Percentiles rank a stretch among this genome's conserved stretches.
Evolutionary conservation across 2,888 invertebrate species (phyloP).

Genomic region (Nasonovia ribisnigri): DNA sequence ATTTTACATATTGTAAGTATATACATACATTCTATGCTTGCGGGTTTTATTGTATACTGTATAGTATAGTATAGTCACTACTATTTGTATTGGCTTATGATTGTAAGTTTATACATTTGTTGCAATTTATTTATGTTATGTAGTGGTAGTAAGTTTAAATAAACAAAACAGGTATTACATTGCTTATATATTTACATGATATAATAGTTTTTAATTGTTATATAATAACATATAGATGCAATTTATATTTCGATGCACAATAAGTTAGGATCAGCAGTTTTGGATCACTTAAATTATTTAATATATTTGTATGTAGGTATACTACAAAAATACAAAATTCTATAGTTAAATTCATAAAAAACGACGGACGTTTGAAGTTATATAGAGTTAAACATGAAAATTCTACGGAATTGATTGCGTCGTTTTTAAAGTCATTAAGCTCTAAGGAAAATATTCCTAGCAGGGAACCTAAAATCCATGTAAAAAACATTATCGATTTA

Average conservation of each 20-base stretch:
- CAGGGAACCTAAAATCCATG: not conserved
- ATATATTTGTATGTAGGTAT: slow-evolving; percentile 31
- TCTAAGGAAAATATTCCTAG: not conserved
- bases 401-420: not conserved
- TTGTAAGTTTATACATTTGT: not conserved
- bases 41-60: not conserved
- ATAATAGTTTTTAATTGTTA: not conserved
- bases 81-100: not conserved
- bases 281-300: slow-evolving; percentile 19
- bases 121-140: not conserved
- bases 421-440: not conserved
- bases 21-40: not conserved
- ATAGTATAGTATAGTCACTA: too few relatives aligned
- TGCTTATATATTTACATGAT: not conserved
- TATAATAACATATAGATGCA: not conserved
- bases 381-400: not conserved
- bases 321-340: not conserved
- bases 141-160: not conserved
- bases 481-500: not conserved
- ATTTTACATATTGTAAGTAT: not conserved
- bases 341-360: not conserved
- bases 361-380: not conserved
- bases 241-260: not conserved
- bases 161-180: not conserved
- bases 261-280: not conserved